Evolutionary conservation across 2,113 vertebrate species (phyloP).

Genomic region (Ctenodactylus gundi): DNA sequence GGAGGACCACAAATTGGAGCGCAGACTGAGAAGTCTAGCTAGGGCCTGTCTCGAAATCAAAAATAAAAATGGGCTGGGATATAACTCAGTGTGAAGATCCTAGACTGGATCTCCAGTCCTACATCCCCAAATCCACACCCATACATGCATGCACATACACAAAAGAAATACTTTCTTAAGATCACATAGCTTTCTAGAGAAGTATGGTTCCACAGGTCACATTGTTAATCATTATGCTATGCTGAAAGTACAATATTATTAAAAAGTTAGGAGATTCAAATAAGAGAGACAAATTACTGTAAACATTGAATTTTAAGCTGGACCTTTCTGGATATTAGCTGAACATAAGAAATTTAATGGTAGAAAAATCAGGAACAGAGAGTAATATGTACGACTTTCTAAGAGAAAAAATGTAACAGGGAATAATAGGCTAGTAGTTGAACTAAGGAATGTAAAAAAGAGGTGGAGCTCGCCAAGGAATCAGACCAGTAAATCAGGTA

Average conservation of each 20-base stretch:
- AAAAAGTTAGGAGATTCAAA: neutral
- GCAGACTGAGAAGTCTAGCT: too few relatives aligned
- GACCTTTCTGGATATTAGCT: neutral
- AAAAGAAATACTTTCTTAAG: too few relatives aligned
- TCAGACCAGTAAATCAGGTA: neutral
- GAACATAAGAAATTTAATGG: neutral
- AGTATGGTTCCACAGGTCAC: neutral
- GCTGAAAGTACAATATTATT: neutral
- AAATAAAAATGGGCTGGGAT: too few relatives aligned
- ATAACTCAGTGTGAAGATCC: too few relatives aligned
- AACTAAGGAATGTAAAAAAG: neutral
- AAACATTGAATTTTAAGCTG: neutral
- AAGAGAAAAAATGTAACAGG: neutral
- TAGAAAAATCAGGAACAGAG: neutral
- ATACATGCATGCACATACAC: too few relatives aligned
- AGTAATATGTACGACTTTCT: conserved; percentile 6
- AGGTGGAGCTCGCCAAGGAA: neutral
- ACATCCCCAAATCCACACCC: too few relatives aligned
- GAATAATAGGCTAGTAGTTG: neutral
- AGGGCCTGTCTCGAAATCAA: too few relatives aligned
- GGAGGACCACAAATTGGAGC: too few relatives aligned
- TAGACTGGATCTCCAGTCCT: too few relatives aligned
- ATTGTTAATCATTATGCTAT: neutral
- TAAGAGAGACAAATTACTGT: neutral
- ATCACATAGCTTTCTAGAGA: neutral